Percentiles rank a stretch among this genome's conserved stretches.
phyloP scores from a whole-genome alignment of 2,888 invertebrate genomes.

The Macropis europaea region DNA sequence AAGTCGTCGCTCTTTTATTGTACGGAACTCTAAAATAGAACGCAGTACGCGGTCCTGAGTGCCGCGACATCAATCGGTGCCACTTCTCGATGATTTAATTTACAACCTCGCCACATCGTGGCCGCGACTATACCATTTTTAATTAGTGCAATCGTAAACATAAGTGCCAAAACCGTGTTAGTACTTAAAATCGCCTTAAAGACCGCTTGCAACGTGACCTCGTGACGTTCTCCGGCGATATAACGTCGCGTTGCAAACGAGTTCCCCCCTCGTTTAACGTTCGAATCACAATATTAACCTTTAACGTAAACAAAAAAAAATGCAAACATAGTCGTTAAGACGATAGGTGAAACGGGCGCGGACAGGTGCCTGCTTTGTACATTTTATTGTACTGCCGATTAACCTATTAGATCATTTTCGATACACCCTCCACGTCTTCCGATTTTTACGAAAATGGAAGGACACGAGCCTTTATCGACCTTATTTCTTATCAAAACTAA shows the following conservation, averaged over 20 bases:
- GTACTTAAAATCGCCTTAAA: conserved; percentile 64
- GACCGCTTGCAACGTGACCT: conserved; percentile 55
- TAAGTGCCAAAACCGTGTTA: conserved; percentile 78
- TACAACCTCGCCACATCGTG: too few species aligned
- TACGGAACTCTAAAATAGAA: too few species aligned
- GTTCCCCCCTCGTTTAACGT: conserved; percentile 36
- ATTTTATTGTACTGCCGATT: conserved; percentile 70
- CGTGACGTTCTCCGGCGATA: conserved; percentile 27
- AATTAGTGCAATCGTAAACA: conserved; percentile 75
- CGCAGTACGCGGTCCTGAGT: too few species aligned
- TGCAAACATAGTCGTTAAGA: conserved; percentile 47
- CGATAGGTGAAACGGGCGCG: conserved; percentile 41
- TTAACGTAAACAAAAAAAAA: conserved; percentile 31
- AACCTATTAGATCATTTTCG: conserved; percentile 47
- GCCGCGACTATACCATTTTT: conserved; percentile 54
- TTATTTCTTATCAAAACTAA: conserved; percentile 76
- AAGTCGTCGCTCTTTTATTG: too few species aligned
- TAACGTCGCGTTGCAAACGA: conserved; percentile 24
- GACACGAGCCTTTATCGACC: conserved; percentile 50
- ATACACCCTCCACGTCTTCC: conserved; percentile 38
- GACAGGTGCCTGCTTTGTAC: conserved; percentile 72
- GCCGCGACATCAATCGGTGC: too few species aligned
- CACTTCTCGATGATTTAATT: too few species aligned
- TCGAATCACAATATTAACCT: conserved; percentile 48
- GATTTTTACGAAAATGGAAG: conserved; percentile 33